Conservation (phyloP, 2,888 invertebrate genomes). For the Epiblema foenella region DNA sequence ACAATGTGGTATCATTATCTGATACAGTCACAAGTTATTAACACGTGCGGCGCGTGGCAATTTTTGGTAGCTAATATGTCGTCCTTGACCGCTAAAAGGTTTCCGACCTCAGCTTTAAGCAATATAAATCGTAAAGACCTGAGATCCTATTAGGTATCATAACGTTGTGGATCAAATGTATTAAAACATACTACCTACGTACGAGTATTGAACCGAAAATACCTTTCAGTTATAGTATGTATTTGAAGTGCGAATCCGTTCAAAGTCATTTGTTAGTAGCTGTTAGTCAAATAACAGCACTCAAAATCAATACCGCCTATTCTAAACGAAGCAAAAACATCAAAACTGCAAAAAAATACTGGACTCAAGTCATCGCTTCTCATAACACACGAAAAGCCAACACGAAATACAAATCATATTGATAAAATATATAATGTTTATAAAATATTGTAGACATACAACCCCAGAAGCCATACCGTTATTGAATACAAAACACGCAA, state of each 20-base stretch:
- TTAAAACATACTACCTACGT: too few relatives aligned
- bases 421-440: background rate
- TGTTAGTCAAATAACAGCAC: slow-evolving; percentile 83
- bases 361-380: slow-evolving; percentile 39
- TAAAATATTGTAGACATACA: slow-evolving; percentile 45
- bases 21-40: too few relatives aligned
- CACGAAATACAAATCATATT: slow-evolving; percentile 11
- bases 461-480: slow-evolving; percentile 51
- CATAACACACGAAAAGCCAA: slow-evolving; percentile 42
- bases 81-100: too few relatives aligned
- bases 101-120: too few relatives aligned
- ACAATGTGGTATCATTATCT: too few relatives aligned
- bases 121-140: too few relatives aligned
- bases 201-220: too few relatives aligned
- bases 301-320: slow-evolving; percentile 60
- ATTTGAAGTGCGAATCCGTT: slow-evolving; percentile 59
- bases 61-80: too few relatives aligned
- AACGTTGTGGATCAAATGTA: too few relatives aligned
- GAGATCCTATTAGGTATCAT: too few relatives aligned
- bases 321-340: slow-evolving; percentile 51
- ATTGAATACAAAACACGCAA: slow-evolving; percentile 48
- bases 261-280: slow-evolving; percentile 83
- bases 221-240: too few relatives aligned
- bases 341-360: slow-evolving; percentile 45
- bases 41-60: too few relatives aligned